Base-by-base conservation (phyloP, 2,113 vertebrate genomes). In the Nibea albiflora region DNA sequence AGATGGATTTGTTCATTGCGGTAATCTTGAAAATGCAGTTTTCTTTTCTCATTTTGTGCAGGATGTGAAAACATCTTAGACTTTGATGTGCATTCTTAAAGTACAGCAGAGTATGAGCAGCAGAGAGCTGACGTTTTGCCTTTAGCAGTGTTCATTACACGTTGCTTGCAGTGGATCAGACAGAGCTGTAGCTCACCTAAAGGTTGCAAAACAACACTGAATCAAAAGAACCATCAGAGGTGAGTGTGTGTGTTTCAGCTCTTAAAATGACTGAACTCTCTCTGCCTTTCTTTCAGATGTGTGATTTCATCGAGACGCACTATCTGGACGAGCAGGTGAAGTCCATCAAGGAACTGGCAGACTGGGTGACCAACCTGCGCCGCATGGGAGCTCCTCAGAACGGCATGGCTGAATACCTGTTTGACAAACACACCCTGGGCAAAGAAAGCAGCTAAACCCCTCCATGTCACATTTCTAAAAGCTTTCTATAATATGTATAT, bases 281-380 rank as follows among this genome's bases (percentile, higher is more conserved):
- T 28, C 10, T 39, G 35, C 35, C 35, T 69, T 14, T 68, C 19
- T 67, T 81, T 52, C 89, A 99, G 97, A 54, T 99, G 93, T 98
- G 97, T 58, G 98, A 99, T 84, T 99, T 98, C 95, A 94, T 98
- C 11, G 98, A 99, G 94, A 97, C 96, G 0, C 96, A 99, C 91
- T 99, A 97, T 93, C 95, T 99, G 95, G 95, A 98, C 5, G 97
- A 99, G 85, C 98, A 99, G 91, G 97, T 99, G 73, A 98, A 98
- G 73, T 91, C 98, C 86, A 99, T 99, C 91, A 99, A 99, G 85
- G 95, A 98, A 80, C 91, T 99, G 88, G 96, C 93, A 24, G 98
- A 99, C 92, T 95, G 97, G 0, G 95, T 99, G 74, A 96, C 97
- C 95, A 99, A 99, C 94, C 90, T 99, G 93, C 95, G 96, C 60